Evolutionary conservation across 2,113 vertebrate species (phyloP).

Genomic region (Micronycteris hirsuta): DNA sequence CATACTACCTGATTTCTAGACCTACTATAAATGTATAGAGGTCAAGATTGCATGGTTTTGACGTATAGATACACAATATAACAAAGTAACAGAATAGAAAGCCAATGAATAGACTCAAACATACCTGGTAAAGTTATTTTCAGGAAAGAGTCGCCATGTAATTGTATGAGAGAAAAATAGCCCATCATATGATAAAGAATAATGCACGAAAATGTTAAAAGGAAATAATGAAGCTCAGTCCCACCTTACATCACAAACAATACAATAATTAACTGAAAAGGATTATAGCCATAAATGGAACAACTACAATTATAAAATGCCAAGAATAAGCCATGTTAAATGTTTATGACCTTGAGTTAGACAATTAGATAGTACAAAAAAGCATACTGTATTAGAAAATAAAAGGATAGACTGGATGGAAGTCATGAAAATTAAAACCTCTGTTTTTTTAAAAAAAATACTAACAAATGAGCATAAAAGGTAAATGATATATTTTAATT

Average conservation of each 20-base stretch:
- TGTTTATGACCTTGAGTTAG: background rate
- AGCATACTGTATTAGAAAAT: background rate
- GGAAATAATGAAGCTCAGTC: background rate
- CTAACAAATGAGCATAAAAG: background rate
- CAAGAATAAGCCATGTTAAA: background rate
- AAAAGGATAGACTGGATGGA: background rate
- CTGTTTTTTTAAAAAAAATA: background rate
- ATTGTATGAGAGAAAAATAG: background rate
- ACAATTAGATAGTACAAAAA: background rate
- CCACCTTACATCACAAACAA: background rate
- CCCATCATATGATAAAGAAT: background rate
- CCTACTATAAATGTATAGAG: background rate
- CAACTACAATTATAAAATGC: background rate
- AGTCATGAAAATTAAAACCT: background rate
- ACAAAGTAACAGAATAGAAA: background rate
- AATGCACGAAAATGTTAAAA: background rate
- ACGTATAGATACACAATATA: background rate
- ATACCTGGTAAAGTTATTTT: background rate
- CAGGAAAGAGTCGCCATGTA: background rate
- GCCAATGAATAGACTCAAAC: background rate
- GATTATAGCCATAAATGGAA: background rate
- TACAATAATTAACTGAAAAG: background rate
- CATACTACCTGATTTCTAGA: background rate
- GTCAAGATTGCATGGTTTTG: background rate
- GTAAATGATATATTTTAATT: background rate